phyloP scores from a whole-genome alignment of 2,113 vertebrate species.

The Manacus vitellinus region DNA sequence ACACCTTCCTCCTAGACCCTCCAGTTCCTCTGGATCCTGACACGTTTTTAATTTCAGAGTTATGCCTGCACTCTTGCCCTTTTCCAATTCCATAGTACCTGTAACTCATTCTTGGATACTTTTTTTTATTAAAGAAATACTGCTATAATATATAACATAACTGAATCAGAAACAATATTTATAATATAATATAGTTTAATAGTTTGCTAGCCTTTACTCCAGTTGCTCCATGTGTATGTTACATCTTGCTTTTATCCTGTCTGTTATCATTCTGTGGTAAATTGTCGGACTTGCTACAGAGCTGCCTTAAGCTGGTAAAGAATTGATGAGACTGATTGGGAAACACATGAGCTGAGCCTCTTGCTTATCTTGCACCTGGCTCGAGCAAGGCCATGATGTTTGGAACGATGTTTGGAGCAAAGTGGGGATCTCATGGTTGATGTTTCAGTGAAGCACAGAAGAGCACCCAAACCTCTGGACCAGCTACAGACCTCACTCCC shows the following conservation, averaged over 20 bases:
- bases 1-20: background rate
- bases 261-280: background rate
- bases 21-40: background rate
- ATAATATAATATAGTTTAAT: background rate
- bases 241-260: background rate
- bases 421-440: background rate
- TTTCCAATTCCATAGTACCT: background rate
- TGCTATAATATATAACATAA: background rate
- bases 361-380: background rate
- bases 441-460: background rate
- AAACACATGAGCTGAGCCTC: background rate
- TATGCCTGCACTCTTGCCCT: background rate
- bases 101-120: background rate
- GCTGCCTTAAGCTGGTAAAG: background rate
- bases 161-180: background rate
- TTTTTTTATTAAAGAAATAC: background rate
- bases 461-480: background rate
- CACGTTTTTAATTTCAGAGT: background rate
- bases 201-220: background rate
- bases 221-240: background rate
- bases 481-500: background rate
- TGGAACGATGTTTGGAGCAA: background rate
- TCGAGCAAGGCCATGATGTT: background rate
- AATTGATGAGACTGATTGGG: background rate
- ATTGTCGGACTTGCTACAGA: background rate